Evolutionary conservation across 2,888 invertebrate genomes (phyloP).

Genomic region (Clepsis dumicolana): DNA sequence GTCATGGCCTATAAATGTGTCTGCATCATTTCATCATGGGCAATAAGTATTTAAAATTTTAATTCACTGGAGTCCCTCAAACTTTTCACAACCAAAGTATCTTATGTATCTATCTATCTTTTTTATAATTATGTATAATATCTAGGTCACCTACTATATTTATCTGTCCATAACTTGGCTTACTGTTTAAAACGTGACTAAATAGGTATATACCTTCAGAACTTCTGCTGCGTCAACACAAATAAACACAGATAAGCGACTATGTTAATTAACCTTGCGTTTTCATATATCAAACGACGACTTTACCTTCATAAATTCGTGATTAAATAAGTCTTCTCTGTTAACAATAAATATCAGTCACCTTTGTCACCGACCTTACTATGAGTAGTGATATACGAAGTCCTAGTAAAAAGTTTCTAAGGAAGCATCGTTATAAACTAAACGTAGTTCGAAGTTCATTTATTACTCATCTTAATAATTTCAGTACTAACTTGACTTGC

Average conservation of each 20-base stretch:
- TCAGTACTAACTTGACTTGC: neutral
- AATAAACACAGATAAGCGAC: constrained; percentile 38
- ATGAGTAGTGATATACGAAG: neutral
- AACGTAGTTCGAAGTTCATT: neutral
- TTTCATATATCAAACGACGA: constrained; percentile 31
- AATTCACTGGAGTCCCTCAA: too few relatives aligned
- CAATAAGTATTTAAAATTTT: too few relatives aligned
- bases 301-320: constrained; percentile 35
- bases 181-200: constrained; percentile 3
- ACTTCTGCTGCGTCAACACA: constrained; percentile 27
- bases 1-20: too few relatives aligned
- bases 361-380: constrained; percentile 19
- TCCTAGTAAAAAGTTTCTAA: too few relatives aligned
- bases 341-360: constrained; percentile 29
- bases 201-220: constrained; percentile 16
- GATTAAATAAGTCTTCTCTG: constrained; percentile 33
- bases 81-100: too few relatives aligned
- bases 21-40: too few relatives aligned
- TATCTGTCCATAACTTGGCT: neutral
- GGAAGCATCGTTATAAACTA: neutral
- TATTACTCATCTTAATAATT: too few relatives aligned
- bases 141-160: neutral
- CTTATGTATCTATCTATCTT: too few relatives aligned
- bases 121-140: too few relatives aligned
- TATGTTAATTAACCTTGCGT: constrained; percentile 39